These are phyloP conservation scores for Camponotus fellah DNA, from an alignment of 2,888 invertebrate species.

Conservation along the genomic window DNA sequence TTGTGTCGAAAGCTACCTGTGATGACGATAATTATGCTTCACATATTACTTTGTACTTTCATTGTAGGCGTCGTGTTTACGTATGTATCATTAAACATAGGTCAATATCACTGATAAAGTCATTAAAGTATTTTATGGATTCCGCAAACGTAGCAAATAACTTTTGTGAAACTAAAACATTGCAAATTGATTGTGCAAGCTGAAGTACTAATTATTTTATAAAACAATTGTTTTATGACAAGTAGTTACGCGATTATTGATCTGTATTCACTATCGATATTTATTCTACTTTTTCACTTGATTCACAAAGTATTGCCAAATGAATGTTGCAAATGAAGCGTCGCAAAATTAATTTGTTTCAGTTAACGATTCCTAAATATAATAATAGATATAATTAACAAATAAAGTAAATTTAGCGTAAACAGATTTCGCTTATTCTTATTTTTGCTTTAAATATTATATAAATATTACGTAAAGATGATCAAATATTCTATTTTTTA, in stretches of 20 bases:
- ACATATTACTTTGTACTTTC: conserved; percentile 60
- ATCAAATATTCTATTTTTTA: not conserved
- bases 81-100: not conserved
- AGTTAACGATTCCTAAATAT: conserved; percentile 2
- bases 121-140: conserved; percentile 37
- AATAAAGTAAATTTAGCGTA: not conserved
- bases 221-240: conserved; percentile 7
- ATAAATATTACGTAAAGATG: not conserved
- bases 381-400: too few relatives aligned
- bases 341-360: conserved; percentile 19
- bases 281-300: conserved; percentile 25
- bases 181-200: conserved; percentile 12
- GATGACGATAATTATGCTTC: conserved; percentile 67
- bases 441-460: not conserved
- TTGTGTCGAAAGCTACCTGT: conserved; percentile 42
- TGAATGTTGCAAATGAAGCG: not conserved
- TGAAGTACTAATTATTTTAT: not conserved
- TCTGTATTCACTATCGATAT: not conserved
- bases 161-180: not conserved
- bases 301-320: not conserved
- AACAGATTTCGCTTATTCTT: not conserved
- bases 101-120: conserved; percentile 15
- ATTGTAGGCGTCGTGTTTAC: conserved; percentile 21
- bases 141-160: not conserved
- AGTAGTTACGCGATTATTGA: conserved; percentile 22